Evolutionary conservation across 1,140 invertebrate species (phyloP), one percentile per base, ranked within the genome.

Genomic region (Drosophila ercepeae): DNA sequence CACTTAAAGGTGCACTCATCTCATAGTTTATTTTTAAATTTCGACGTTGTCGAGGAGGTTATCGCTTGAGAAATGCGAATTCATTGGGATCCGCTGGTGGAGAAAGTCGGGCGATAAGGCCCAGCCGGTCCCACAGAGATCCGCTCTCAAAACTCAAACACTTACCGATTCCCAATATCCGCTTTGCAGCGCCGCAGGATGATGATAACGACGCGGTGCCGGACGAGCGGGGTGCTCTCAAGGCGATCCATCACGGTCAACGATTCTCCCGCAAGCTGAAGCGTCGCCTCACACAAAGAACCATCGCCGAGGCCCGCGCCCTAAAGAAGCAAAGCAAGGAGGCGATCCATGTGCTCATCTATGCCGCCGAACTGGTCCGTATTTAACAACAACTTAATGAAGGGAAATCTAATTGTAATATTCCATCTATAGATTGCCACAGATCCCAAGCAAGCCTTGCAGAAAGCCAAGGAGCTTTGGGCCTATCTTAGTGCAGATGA

Each of bases 241-340:
- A 95, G 36, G 95, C 95, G 0, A 95, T 96, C 52, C 93, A 96
- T 74, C 95, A 96, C 74, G 95, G 95, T 11, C 95, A 95, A 50
- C 92, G 94, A 29, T 94, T 96, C 65, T 95, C 94, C 0, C 92
- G 93, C 45, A 95, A 95, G 83, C 83, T 95, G 6, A 94, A 95
- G 72, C 92, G 94, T 23, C 93, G 95, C 70, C 91, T 97, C 44
- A 96, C 96, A 32, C 93, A 94, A 63, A 93, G 95, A 45, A 96
- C 96, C 8, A 91, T 96, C 3, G 92, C 93, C 1, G 95, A 97
- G 90, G 95, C 95, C 0, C 93, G 94, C 60, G 95, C 95, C 1
- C 92, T 96, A 1, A 95, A 95, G 82, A 94, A 96, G 60, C 95
- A 96, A 65, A 95, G 95, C 70, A 95, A 94, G 52, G 95, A 96